A percentile compares a stretch with the other conserved stretches of the same genome.
These are phyloP conservation scores for Cephalopholis sonnerati DNA, from an alignment of 2,113 vertebrate species.

Conservation along the genomic window DNA sequence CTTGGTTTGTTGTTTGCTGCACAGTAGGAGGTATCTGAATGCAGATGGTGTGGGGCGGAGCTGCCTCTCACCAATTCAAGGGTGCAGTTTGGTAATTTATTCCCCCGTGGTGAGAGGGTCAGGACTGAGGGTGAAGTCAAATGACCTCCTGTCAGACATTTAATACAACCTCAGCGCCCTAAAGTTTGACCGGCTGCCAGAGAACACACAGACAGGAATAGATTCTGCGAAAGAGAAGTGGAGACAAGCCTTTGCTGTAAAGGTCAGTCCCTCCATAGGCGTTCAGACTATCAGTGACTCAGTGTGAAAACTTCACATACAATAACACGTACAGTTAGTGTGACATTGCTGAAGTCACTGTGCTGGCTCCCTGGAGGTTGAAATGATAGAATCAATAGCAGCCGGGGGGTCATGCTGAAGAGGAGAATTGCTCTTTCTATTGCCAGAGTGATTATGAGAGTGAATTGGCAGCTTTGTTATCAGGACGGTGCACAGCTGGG, in stretches of 20 bases:
- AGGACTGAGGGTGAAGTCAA: constrained; percentile 1
- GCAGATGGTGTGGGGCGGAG: constrained; percentile 14
- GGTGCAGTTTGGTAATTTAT: constrained; percentile 20
- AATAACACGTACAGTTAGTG: constrained; percentile 8
- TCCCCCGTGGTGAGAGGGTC: constrained; percentile 3
- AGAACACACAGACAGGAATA: not conserved
- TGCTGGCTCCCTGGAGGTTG: constrained; percentile 9
- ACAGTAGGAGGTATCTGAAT: not conserved
- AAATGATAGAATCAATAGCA: constrained; percentile 47
- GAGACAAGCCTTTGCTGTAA: constrained; percentile 16
- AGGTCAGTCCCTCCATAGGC: constrained; percentile 17
- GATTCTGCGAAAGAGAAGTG: not conserved
- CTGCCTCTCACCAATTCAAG: not conserved
- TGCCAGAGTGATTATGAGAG: constrained; percentile 45
- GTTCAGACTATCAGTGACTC: constrained; percentile 4
- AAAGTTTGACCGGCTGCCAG: not conserved
- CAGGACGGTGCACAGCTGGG: constrained; percentile 37
- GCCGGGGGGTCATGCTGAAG: constrained; percentile 17
- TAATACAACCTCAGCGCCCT: not conserved
- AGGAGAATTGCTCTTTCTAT: constrained; percentile 35
- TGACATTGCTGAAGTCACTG: constrained; percentile 26
- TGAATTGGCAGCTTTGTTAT: constrained; percentile 67
- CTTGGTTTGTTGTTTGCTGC: not conserved
- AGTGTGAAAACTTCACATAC: constrained; percentile 10
- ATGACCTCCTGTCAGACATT: constrained; percentile 36